Conservation (phyloP, 1,140 invertebrate species). For the Aplysia californica region DNA sequence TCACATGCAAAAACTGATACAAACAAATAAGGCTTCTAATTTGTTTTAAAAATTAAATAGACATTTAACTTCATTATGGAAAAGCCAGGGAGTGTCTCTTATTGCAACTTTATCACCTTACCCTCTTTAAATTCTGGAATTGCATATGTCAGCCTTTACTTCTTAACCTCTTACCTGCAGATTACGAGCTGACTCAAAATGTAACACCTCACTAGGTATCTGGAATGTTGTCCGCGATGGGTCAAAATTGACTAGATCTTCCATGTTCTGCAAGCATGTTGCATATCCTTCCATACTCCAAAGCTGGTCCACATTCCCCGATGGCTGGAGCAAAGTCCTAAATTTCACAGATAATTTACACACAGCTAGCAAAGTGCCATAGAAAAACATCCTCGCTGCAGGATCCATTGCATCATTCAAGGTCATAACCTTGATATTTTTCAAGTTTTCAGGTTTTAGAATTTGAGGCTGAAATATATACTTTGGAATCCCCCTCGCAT, state of each 20-base stretch:
- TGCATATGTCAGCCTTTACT: too few species aligned
- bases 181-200: slow-evolving; percentile 37
- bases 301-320: slow-evolving; percentile 44
- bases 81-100: too few species aligned
- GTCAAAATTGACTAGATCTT: slow-evolving; percentile 45
- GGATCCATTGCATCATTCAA: slow-evolving; percentile 57
- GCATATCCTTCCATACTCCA: slow-evolving; percentile 39
- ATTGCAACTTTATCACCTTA: too few species aligned
- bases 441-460: slow-evolving; percentile 44
- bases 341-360: slow-evolving; percentile 50
- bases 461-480: slow-evolving; percentile 41
- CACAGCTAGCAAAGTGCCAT: slow-evolving; percentile 50
- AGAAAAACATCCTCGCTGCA: slow-evolving; percentile 56
- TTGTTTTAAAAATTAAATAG: too few species aligned
- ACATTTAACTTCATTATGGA: too few species aligned
- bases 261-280: slow-evolving; percentile 42
- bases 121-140: too few species aligned
- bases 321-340: slow-evolving; percentile 51
- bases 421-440: slow-evolving; percentile 46
- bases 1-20: too few species aligned
- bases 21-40: too few species aligned
- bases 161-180: slow-evolving; percentile 28
- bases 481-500: slow-evolving; percentile 31
- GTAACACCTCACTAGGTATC: slow-evolving; percentile 36
- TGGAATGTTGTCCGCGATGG: slow-evolving; percentile 47